Percentiles rank a stretch among this genome's conserved stretches.
phyloP scores from a whole-genome alignment of 2,113 vertebrate genomes.

The Sinocyclocheilus maitianheensis region DNA sequence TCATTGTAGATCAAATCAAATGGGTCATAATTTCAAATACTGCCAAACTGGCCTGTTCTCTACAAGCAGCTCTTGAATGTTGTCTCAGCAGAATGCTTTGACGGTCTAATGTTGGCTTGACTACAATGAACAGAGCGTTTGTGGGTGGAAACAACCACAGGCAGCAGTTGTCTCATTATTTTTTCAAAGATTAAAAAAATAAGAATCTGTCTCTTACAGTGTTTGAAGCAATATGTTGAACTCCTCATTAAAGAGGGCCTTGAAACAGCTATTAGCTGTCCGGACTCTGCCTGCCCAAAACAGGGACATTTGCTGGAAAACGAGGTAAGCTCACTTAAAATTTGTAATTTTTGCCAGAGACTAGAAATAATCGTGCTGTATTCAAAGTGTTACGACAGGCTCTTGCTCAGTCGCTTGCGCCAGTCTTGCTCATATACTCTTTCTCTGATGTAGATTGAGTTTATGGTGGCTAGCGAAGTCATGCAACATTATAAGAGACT shows the following conservation, averaged over 20 bases:
- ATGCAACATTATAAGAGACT: constrained; percentile 86
- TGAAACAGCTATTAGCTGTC: constrained; percentile 85
- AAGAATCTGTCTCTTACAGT: constrained; percentile 69
- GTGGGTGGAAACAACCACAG: constrained; percentile 18
- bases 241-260: constrained; percentile 87
- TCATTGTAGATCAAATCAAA: not conserved
- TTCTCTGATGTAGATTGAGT: constrained; percentile 78
- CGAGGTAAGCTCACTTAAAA: constrained; percentile 69
- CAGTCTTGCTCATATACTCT: not conserved
- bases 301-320: constrained; percentile 82
- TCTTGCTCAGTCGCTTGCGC: not conserved
- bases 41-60: not conserved
- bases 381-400: not conserved
- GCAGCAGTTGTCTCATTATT: constrained; percentile 11
- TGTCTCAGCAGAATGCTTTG: constrained; percentile 10
- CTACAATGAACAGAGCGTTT: constrained; percentile 7
- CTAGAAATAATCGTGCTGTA: not conserved
- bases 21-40: not conserved
- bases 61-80: not conserved
- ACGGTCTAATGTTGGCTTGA: constrained; percentile 11
- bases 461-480: constrained; percentile 83
- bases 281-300: constrained; percentile 85
- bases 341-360: not conserved
- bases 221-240: constrained; percentile 88
- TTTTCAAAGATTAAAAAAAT: constrained; percentile 21